Conservation (phyloP, 1,140 invertebrate genomes). For the Hyles euphorbiae region DNA sequence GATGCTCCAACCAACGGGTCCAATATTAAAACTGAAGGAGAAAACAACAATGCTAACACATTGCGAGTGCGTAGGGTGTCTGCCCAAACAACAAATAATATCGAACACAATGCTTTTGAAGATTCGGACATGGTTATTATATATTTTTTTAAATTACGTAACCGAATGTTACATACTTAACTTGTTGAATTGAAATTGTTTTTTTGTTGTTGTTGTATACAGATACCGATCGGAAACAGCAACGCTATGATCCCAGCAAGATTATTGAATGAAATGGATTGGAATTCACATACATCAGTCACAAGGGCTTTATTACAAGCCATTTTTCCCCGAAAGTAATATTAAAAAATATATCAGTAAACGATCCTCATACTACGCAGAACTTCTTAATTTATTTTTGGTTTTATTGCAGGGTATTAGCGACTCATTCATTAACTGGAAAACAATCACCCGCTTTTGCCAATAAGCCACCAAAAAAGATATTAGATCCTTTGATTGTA, state of each 20-base stretch:
- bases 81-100: conserved; percentile 43
- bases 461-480: conserved; percentile 43
- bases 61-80: conserved; percentile 40
- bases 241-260: conserved; percentile 30
- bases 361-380: not conserved
- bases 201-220: conserved; percentile 8
- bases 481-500: conserved; percentile 48
- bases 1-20: conserved; percentile 2
- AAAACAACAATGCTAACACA: conserved; percentile 12
- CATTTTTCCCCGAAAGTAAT: conserved; percentile 47
- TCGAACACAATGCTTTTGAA: conserved; percentile 16
- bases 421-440: conserved; percentile 61
- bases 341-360: conserved; percentile 3
- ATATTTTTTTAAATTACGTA: conserved; percentile 1
- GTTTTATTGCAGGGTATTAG: conserved; percentile 42
- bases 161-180: no score
- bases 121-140: conserved; percentile 35
- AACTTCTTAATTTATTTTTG: not conserved
- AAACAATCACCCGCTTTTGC: conserved; percentile 48
- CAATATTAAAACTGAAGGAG: conserved; percentile 1
- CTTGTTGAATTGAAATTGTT: not conserved
- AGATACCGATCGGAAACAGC: conserved; percentile 40
- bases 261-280: conserved; percentile 38
- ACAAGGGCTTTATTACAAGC: conserved; percentile 42
- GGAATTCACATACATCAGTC: conserved; percentile 38